Evolutionary conservation across 2,888 invertebrate genomes (phyloP).

Genomic region (Trachelus troglodyta): DNA sequence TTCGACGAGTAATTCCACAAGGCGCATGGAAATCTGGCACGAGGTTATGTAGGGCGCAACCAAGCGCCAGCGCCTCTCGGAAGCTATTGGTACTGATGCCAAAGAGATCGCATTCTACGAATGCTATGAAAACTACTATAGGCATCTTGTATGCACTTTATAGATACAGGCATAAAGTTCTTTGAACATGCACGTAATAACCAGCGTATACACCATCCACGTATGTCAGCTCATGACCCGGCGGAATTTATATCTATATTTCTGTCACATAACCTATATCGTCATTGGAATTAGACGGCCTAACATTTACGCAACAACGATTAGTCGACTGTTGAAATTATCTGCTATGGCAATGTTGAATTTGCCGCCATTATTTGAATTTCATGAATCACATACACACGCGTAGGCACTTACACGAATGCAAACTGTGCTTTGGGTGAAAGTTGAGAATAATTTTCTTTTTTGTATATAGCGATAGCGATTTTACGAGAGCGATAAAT

Average conservation of each 20-base stretch:
- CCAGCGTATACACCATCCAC: slow-evolving; percentile 11
- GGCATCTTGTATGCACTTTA: not conserved
- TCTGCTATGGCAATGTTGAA: not conserved
- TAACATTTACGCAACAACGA: not conserved
- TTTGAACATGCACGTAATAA: not conserved
- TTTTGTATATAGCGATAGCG: not conserved
- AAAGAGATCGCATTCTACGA: slow-evolving; percentile 56
- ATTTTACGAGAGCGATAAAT: not conserved
- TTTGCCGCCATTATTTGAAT: not conserved
- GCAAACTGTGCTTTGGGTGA: not conserved
- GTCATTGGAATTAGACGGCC: not conserved
- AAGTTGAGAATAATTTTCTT: not conserved
- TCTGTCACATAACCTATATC: not conserved
- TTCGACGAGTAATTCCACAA: not conserved
- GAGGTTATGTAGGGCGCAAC: slow-evolving; percentile 43
- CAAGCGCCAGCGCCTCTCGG: slow-evolving; percentile 55
- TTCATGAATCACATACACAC: not conserved
- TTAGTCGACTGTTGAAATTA: not conserved
- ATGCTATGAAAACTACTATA: slow-evolving; percentile 45
- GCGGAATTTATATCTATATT: not conserved
- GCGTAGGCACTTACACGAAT: too few species aligned
- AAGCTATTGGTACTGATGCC: slow-evolving; percentile 47
- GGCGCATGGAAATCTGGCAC: slow-evolving; percentile 41
- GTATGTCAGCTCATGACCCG: not conserved
- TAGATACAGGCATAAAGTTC: not conserved